These are phyloP conservation scores for Chironex yamaguchii DNA, from an alignment of 30 jellyfish, hydroid and myxozoan genomes.

Conservation along the genomic window DNA sequence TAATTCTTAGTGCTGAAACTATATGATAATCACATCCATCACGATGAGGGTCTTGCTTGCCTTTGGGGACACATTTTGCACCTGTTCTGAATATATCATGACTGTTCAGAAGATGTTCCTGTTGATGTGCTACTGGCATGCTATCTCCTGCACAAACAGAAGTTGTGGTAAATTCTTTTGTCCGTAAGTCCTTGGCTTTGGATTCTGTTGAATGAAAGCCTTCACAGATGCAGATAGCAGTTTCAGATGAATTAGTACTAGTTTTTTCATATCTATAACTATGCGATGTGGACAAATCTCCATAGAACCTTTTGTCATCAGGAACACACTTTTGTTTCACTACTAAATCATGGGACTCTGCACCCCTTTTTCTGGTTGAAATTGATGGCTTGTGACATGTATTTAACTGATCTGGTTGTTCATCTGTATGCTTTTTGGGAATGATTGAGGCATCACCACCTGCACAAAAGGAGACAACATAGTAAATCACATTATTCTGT, in stretches of 20 bases:
- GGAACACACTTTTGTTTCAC: background rate
- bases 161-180: background rate
- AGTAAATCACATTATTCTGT: too few relatives aligned
- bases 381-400: background rate
- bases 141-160: background rate
- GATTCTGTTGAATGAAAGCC: background rate
- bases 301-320: background rate
- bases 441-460: constrained; percentile 97
- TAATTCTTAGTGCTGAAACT: constrained; percentile 75
- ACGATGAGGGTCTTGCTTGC: constrained; percentile 77
- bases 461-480: constrained; percentile 17
- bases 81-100: constrained; percentile 86
- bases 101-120: background rate
- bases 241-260: background rate
- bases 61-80: constrained; percentile 93
- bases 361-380: background rate
- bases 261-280: background rate
- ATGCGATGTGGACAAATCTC: background rate
- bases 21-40: constrained; percentile 80
- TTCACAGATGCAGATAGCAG: background rate
- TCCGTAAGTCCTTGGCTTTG: background rate
- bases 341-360: too few relatives aligned
- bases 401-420: background rate
- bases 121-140: background rate
- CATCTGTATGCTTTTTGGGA: constrained; percentile 10